Evolutionary conservation across 2,113 vertebrate genomes (phyloP), one percentile per base, ranked within the genome.

Genomic region (Pomatorhinus ruficollis): DNA sequence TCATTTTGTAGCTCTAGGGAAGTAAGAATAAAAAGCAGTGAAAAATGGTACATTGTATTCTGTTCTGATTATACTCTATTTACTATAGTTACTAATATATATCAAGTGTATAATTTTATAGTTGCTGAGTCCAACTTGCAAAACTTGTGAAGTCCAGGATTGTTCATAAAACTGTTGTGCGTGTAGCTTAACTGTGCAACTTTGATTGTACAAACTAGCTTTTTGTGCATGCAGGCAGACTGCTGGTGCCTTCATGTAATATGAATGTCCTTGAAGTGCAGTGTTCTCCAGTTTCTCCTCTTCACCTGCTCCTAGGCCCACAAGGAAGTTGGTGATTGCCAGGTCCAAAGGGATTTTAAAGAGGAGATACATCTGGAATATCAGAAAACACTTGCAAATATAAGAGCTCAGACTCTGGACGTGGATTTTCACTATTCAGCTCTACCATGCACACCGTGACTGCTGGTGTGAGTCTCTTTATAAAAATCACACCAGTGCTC

Each of bases 1-100:
- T 93, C 88, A 94, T 97, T 97, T 95, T 87, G 57, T 97, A 96
- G 96, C 97, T 98, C 95, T 90, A 97, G 97, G 98, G 97, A 97
- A 96, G 89, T 66, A 75, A 83, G 81, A 93, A 80, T 97, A 97
- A 97, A 97, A 98, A 97, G 52, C 80, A 83, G 86, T 84, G 96
- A 94, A 95, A 97, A 97, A 96, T 74, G 96, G 89, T 94, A 84
- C 91, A 94, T 82, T 98, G 97, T 97, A 95, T 98, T 97, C 74
- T 66, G 95, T 95, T 96, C 39, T 96, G 97, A 97, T 97, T 98
- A 98, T 96, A 95, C 96, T 97, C 52, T 85, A 77, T 97, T 98
- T 97, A 93, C 94, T 97, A 82, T 97, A 96, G 87, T 92, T 97
- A 96, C 88, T 93, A 96, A 83, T 96, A 96, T 90, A 95, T 97